These are phyloP conservation scores for Stichodactyla helianthus DNA, from an alignment of 64 coral and sea anemone species.

Conservation along the genomic window DNA sequence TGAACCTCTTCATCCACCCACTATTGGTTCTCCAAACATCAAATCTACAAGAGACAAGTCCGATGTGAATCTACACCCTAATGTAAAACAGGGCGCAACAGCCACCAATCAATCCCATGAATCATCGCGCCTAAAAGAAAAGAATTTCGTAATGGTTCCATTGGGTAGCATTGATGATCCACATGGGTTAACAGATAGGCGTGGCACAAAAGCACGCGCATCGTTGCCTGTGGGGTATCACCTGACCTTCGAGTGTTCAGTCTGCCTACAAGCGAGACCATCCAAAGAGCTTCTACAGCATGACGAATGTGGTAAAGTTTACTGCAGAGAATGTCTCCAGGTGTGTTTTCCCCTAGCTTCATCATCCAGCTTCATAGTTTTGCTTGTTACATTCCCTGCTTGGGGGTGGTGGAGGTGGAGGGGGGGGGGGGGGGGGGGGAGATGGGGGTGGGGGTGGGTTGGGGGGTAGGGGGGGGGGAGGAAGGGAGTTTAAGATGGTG, in stretches of 20 bases:
- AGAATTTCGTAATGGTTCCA: not conserved
- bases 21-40: not conserved
- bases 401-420: too few species aligned
- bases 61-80: not conserved
- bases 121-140: not conserved
- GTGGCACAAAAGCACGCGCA: conserved; percentile 22
- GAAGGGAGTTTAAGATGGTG: too few species aligned
- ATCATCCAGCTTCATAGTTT: not conserved
- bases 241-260: conserved; percentile 32
- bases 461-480: too few species aligned
- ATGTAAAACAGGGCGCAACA: not conserved
- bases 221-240: conserved; percentile 35
- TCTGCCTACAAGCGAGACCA: conserved; percentile 23
- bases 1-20: conserved; percentile 15
- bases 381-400: not conserved
- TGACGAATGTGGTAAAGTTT: conserved; percentile 43
- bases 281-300: conserved; percentile 24
- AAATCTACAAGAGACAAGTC: not conserved
- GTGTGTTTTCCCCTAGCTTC: not conserved
- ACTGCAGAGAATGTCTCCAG: conserved; percentile 40
- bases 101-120: not conserved
- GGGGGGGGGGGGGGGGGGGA: too few species aligned
- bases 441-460: too few species aligned
- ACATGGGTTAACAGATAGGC: not conserved
- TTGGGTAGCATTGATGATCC: not conserved